phyloP scores from a whole-genome alignment of 2,888 invertebrate species.

The Tetragonisca angustula region DNA sequence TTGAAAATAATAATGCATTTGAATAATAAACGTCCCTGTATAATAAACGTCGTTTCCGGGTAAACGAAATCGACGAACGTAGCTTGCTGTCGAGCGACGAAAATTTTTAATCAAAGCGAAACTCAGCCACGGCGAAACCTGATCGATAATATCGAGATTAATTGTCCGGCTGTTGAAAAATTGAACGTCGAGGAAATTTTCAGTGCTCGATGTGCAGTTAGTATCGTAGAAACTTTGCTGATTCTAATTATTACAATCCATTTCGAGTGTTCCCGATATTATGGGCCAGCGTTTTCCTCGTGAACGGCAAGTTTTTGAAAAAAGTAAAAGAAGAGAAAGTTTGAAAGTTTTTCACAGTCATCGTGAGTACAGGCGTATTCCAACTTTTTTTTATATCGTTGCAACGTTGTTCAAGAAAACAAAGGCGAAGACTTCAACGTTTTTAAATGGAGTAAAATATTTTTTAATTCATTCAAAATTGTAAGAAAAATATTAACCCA shows the following conservation, averaged over 20 bases:
- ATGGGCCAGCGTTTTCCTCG: no score
- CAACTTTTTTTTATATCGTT: no score
- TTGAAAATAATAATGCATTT: background rate
- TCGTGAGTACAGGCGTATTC: no score
- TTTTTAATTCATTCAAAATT: no score
- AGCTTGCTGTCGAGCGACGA: background rate
- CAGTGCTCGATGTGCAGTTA: background rate
- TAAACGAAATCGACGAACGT: background rate
- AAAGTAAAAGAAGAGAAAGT: no score
- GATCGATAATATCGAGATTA: background rate
- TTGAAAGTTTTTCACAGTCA: no score
- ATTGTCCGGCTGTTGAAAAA: background rate
- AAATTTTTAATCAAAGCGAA: background rate
- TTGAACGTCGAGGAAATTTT: background rate
- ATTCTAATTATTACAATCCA: background rate
- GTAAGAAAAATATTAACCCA: no score
- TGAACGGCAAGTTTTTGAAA: no score
- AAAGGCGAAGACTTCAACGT: no score
- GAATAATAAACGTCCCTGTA: background rate
- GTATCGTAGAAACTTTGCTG: background rate
- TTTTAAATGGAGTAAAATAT: no score
- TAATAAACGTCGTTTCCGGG: background rate
- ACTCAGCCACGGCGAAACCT: background rate
- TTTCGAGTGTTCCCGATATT: no score
- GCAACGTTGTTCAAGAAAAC: no score